Percentiles rank a stretch among this genome's conserved stretches.
Conservation (phyloP, 2,113 vertebrate genomes). For the Tenebrosternarchus preto region DNA sequence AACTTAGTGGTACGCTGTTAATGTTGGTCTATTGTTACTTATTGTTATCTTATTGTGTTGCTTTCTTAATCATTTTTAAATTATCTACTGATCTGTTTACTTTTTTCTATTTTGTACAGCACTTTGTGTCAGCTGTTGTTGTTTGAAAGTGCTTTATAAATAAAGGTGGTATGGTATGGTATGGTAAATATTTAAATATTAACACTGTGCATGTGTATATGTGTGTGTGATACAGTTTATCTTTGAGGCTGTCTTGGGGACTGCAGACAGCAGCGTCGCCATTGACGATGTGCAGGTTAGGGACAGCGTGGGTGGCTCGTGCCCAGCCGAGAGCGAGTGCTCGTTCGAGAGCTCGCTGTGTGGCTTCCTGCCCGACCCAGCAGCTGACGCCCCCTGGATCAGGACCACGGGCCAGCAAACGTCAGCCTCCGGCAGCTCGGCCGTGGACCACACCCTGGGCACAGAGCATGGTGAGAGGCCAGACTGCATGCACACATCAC, state of each 20-base stretch:
- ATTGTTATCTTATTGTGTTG: too few relatives aligned
- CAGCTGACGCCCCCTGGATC: conserved; percentile 64
- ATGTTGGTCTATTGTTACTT: too few relatives aligned
- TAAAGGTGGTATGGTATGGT: too few relatives aligned
- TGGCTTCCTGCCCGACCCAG: conserved; percentile 59
- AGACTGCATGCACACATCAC: too few relatives aligned
- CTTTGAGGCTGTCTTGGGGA: conserved; percentile 69
- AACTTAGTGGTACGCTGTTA: too few relatives aligned
- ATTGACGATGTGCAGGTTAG: conserved; percentile 69
- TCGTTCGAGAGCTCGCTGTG: conserved; percentile 77
- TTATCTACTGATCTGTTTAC: too few relatives aligned
- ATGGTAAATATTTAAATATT: background rate
- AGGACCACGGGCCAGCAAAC: conserved; percentile 62
- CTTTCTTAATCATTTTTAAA: too few relatives aligned
- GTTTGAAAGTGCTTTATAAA: too few relatives aligned
- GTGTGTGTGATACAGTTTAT: conserved; percentile 67
- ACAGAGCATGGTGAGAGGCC: conserved; percentile 68
- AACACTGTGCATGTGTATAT: background rate
- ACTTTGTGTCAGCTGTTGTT: too few relatives aligned
- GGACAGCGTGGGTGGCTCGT: conserved; percentile 57
- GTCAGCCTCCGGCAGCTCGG: conserved; percentile 64
- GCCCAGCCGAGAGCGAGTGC: conserved; percentile 74
- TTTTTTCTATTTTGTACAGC: too few relatives aligned
- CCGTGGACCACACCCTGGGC: conserved; percentile 71
- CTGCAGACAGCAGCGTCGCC: conserved; percentile 66